These are phyloP conservation scores for Arnoldichthys spilopterus DNA, from an alignment of 2,797 vertebrate species.

Conservation along the genomic window DNA sequence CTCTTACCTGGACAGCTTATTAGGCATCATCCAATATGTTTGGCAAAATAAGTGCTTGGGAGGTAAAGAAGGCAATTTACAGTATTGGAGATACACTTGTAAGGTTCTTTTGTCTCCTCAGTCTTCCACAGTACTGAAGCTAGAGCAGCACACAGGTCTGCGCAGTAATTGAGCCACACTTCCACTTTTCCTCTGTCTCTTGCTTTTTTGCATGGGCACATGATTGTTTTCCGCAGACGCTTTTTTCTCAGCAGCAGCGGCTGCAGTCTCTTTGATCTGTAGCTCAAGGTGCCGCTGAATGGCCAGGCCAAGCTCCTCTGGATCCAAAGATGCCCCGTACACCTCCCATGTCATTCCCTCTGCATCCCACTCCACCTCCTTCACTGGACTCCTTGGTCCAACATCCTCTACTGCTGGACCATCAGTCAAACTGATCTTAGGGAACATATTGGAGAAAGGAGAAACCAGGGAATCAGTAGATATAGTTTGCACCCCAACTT, in stretches of 20 bases:
- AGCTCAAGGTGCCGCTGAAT: slow-evolving; percentile 92
- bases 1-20: background rate
- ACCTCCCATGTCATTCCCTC: slow-evolving; percentile 97
- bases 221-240: slow-evolving; percentile 32
- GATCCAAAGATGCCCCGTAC: slow-evolving; percentile 89
- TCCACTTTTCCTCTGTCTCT: slow-evolving; percentile 62
- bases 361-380: slow-evolving; percentile 94
- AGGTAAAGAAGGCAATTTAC: slow-evolving; percentile 39
- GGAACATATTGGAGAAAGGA: slow-evolving; percentile 72
- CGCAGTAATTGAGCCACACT: slow-evolving; percentile 82
- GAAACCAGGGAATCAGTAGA: slow-evolving; percentile 76
- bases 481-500: slow-evolving; percentile 85
- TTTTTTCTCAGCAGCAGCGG: slow-evolving; percentile 43
- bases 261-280: slow-evolving; percentile 77
- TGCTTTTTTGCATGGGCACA: slow-evolving; percentile 46
- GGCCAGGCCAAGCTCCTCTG: slow-evolving; percentile 85
- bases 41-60: slow-evolving; percentile 29
- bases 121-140: slow-evolving; percentile 77
- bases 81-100: slow-evolving; percentile 1
- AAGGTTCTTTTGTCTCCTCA: slow-evolving; percentile 66
- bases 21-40: background rate
- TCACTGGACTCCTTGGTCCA: slow-evolving; percentile 82
- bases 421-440: slow-evolving; percentile 54
- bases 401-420: slow-evolving; percentile 29
- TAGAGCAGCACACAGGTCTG: slow-evolving; percentile 85